Evolutionary conservation across 2,888 invertebrate genomes (phyloP), one percentile per base, ranked within the genome.

Genomic region (Nomada fucata): DNA sequence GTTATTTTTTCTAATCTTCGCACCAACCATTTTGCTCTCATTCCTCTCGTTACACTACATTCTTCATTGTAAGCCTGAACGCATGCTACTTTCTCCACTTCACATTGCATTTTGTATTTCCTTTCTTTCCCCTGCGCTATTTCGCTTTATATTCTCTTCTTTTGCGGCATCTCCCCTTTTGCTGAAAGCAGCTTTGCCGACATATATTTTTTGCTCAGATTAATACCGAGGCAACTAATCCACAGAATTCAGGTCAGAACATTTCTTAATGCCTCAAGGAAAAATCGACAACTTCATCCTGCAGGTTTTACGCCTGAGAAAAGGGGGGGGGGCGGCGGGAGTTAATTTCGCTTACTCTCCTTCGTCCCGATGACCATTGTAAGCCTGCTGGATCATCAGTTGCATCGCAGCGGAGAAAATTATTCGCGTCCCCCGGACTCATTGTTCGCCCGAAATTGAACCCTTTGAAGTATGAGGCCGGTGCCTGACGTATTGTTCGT

Each of bases 231-330:
- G 74, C 74, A 85, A 78, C 83, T 83, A 82, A 85, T 88, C 86
- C 81, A 61, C 55, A 36, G 84, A 81, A 90, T 90, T 86, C 86
- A 77, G 89, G 86, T 89, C 89, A 73, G 85, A 85, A 78, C 77
- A 82, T 87, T 82, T 79, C 70, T 75, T 23, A 67, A 64, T n/a
- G 57, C 63, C 26, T 13, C 53, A 75, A 63, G 50, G 2, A 2
- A 20, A 69, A 60, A 73, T 79, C 50, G 72, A 47, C 76, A 20
- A 63, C 52, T 26, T 52, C 29, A 9, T 75, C 47, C 36, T 15
- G 36, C 57, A 53, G 13, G 26, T 18, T 13, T 47, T 7, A 3
- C 29, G 11, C 15, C 20, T 13, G 20, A 53, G 42, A 42, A 50
- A 52, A 26, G 42, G 20, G 53, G 13, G 20, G 20, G 69, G 42